Base-by-base conservation (phyloP, 2,113 vertebrate species). In the Ranitomeya imitator region DNA sequence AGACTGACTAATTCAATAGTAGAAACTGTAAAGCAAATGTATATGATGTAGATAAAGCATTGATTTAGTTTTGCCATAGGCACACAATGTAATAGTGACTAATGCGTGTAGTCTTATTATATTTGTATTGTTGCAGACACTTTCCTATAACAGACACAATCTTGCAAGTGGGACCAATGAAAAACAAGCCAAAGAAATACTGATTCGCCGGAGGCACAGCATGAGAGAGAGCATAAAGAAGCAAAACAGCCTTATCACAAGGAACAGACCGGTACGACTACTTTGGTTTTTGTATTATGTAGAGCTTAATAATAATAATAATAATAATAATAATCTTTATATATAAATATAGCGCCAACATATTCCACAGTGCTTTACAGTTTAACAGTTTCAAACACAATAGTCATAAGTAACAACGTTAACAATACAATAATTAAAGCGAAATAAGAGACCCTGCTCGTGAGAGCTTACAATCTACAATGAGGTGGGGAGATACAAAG, bases 171-270 rank as follows among this genome's bases (percentile, higher is more conserved):
- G 96, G 85, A 93, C 94, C 5, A 96, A 91, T 0, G 96, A 99
- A 87, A 94, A 91, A 69, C 96, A 96, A 19, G 94, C 95, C 79
- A 97, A 93, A 92, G 98, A 99, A 93, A 99, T 99, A 54, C 94
- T 99, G 65, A 97, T 99, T 90, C 96, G 98, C 76, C 95, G 97
- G 0, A 95, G 99, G 12, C 92, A 96, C 92, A 99, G 95, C 92
- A 90, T 99, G 80, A 94, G 97, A 15, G 96, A 96, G 71, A 99
- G 97, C 93, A 89, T 98, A 78, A 92, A 96, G 86, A 95, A 96
- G 19, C 37, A 86, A 37, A 95, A 95, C 4, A 96, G 93, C 93
- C 95, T 94, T 88, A 76, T 95, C 79, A 93, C 95, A 16, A 93
- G 91, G 7, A 95, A 95, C 6, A 92, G 91, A 90, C 63, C 92